phyloP scores from a whole-genome alignment of 2,888 invertebrate species.

The Phyto melanocephala region DNA sequence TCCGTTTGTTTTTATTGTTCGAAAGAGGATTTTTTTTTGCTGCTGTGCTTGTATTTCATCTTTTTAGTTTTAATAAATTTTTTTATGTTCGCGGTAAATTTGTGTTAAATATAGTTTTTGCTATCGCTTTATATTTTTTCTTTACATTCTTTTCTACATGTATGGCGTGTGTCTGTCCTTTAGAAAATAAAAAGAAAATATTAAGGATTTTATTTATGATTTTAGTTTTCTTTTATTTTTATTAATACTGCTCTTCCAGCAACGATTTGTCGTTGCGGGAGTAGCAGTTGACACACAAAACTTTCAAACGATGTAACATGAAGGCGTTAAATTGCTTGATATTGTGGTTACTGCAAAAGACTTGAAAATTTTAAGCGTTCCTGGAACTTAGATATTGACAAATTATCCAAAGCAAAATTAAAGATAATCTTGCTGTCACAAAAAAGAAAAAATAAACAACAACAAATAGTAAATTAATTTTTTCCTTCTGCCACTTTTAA shows the following conservation, averaged over 20 bases:
- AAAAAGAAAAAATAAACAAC: no score
- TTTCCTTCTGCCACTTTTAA: no score
- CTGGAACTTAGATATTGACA: no score
- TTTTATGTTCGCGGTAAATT: background rate
- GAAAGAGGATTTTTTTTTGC: no score
- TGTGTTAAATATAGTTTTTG: conserved; percentile 4
- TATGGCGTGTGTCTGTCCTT: background rate
- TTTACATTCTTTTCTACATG: background rate
- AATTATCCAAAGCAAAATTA: no score
- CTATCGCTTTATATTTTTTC: background rate
- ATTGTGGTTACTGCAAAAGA: no score
- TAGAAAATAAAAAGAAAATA: background rate
- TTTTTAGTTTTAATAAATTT: conserved; percentile 7
- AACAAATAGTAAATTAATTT: no score
- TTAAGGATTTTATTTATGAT: conserved; percentile 15
- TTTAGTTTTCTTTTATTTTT: background rate
- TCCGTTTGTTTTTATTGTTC: no score
- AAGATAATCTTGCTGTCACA: no score
- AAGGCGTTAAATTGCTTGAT: no score
- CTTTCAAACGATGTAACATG: background rate
- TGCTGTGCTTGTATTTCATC: no score
- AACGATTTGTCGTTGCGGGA: background rate
- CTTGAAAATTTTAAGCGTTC: no score
- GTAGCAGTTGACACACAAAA: background rate
- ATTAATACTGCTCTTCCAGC: background rate